A percentile compares a stretch with the other conserved stretches of the same genome.
phyloP scores from a whole-genome alignment of 2,113 vertebrate genomes.

The Falcunculus frontatus region DNA sequence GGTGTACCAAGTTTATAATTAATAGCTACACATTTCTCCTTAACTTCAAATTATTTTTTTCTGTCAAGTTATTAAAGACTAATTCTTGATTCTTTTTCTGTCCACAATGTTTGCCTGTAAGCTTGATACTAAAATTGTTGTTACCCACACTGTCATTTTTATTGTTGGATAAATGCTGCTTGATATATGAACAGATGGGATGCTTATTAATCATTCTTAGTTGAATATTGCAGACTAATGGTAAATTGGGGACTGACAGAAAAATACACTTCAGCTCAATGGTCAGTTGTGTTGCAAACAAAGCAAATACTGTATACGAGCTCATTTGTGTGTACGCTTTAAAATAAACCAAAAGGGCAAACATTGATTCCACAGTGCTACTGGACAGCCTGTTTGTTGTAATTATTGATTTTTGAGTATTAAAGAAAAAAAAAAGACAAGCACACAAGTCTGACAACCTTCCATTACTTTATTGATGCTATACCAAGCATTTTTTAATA shows the following conservation, averaged over 20 bases:
- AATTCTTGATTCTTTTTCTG: neutral
- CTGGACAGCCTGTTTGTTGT: neutral
- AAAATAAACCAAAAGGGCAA: neutral
- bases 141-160: neutral
- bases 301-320: neutral
- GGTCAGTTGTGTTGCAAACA: neutral
- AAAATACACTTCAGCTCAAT: neutral
- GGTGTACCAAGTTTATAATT: neutral
- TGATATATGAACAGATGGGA: neutral
- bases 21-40: neutral
- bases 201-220: neutral
- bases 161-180: conserved; percentile 3
- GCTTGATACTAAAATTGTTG: neutral
- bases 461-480: neutral
- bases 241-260: neutral
- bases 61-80: neutral
- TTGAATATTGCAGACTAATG: neutral
- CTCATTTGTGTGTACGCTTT: neutral
- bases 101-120: neutral
- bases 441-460: neutral
- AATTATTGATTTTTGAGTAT: neutral
- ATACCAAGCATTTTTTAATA: neutral
- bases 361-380: neutral
- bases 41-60: neutral
- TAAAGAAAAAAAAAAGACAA: neutral